Percentiles rank a stretch among this genome's conserved stretches.
phyloP scores from a whole-genome alignment of 1,140 invertebrate genomes.

The Oreohelix idahoensis region DNA sequence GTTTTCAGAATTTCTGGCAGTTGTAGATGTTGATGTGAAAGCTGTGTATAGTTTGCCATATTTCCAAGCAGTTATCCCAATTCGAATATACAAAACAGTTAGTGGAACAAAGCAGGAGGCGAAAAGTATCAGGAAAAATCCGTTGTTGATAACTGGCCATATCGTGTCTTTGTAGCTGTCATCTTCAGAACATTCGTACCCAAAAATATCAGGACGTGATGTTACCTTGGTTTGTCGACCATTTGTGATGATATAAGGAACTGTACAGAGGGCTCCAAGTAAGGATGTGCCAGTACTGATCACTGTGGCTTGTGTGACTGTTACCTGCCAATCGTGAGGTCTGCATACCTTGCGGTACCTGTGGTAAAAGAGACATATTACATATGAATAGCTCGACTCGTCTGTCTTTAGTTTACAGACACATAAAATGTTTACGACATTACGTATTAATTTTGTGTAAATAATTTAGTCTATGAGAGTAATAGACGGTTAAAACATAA shows the following conservation, averaged over 20 bases:
- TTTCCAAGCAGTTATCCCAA: not conserved
- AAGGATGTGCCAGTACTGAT: not conserved
- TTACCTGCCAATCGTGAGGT: not conserved
- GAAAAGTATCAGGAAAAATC: slow-evolving; percentile 8
- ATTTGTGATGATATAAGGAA: slow-evolving; percentile 3
- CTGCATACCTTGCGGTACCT: slow-evolving; percentile 22
- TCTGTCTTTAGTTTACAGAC: no score
- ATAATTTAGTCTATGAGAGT: no score
- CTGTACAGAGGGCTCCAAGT: not conserved
- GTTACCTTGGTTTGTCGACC: not conserved
- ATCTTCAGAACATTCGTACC: not conserved
- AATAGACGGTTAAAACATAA: no score
- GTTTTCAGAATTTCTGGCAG: no score
- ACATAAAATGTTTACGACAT: no score
- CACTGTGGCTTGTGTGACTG: not conserved
- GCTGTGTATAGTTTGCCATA: not conserved
- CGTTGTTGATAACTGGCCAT: slow-evolving; percentile 13
- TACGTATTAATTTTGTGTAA: no score
- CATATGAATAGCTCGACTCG: no score
- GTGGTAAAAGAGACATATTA: not conserved
- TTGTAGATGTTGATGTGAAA: not conserved
- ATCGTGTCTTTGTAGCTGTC: slow-evolving; percentile 5
- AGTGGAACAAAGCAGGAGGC: not conserved
- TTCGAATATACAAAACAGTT: not conserved
- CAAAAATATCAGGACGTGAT: not conserved